Evolutionary conservation across 2,113 vertebrate genomes (phyloP).

Genomic region (Petaurus breviceps): DNA sequence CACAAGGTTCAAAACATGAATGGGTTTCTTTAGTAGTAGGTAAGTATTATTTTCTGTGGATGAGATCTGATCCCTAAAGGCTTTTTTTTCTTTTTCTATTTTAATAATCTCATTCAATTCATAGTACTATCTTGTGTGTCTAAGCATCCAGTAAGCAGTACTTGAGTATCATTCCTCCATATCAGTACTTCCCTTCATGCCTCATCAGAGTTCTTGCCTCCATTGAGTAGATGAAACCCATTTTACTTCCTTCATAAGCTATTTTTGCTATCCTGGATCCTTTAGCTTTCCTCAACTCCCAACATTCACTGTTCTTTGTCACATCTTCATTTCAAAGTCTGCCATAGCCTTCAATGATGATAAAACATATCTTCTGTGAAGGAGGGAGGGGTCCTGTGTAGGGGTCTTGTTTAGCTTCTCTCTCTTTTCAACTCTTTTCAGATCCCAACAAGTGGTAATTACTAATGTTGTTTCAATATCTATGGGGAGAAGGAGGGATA

Average conservation of each 20-base stretch:
- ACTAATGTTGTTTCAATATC: background rate
- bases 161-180: background rate
- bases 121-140: background rate
- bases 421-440: background rate
- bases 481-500: background rate
- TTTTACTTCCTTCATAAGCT: background rate
- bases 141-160: background rate
- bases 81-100: background rate
- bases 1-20: background rate
- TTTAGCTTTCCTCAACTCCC: background rate
- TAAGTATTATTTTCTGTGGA: background rate
- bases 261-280: background rate
- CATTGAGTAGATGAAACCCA: background rate
- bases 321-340: background rate
- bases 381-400: background rate
- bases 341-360: background rate
- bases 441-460: background rate
- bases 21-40: background rate
- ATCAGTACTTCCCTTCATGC: background rate
- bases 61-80: background rate
- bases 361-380: background rate
- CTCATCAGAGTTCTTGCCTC: background rate
- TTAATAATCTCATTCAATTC: background rate
- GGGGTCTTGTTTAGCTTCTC: background rate
- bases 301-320: background rate